These are phyloP conservation scores for Schizothorax lantsangensis DNA, from an alignment of 2,797 vertebrate genomes.

Conservation along the genomic window DNA sequence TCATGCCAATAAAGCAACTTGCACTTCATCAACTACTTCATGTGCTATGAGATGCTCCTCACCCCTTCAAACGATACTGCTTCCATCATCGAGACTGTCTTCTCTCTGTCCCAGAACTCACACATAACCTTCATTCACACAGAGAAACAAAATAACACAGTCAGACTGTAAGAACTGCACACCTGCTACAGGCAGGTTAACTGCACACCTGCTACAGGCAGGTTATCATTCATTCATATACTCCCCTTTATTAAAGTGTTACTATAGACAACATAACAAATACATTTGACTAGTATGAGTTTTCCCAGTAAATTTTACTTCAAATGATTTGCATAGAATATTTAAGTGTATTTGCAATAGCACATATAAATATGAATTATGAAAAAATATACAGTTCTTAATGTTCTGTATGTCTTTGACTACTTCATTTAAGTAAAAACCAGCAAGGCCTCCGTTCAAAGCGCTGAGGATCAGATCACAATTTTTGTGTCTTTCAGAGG, in stretches of 20 bases:
- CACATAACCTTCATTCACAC: constrained; percentile 53
- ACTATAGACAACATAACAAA: neutral
- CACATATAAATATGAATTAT: neutral
- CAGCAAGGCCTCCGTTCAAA: neutral
- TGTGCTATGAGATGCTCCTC: constrained; percentile 20
- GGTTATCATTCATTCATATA: constrained; percentile 7
- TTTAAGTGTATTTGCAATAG: neutral
- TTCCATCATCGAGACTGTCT: constrained; percentile 57
- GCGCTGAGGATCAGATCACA: neutral
- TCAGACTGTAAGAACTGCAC: neutral
- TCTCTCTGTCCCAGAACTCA: constrained; percentile 46
- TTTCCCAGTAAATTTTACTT: neutral
- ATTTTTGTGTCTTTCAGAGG: constrained; percentile 1
- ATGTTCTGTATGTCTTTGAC: neutral
- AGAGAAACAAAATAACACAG: constrained; percentile 11
- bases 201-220: neutral
- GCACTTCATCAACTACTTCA: neutral
- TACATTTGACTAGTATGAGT: neutral
- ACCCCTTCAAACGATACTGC: constrained; percentile 59
- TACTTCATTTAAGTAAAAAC: neutral
- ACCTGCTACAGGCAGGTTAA: neutral
- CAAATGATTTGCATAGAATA: neutral
- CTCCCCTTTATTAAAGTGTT: constrained; percentile 21
- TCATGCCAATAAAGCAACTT: too few species aligned
- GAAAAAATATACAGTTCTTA: neutral